Evolutionary conservation across 2,113 vertebrate species (phyloP).

Genomic region (Apaloderma vittatum): DNA sequence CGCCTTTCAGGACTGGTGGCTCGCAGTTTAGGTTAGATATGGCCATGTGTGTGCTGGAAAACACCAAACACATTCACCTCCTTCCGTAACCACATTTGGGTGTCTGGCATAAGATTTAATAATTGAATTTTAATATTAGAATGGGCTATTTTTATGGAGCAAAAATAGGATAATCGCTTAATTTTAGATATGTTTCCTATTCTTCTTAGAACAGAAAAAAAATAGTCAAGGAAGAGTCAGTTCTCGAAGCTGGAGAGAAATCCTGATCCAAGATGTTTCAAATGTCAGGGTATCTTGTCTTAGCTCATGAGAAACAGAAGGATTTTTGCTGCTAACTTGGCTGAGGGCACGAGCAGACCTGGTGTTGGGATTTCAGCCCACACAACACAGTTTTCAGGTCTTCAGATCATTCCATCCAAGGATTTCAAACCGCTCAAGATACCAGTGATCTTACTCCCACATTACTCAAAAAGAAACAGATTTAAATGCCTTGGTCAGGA

Average conservation of each 20-base stretch:
- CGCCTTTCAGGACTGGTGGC: not conserved
- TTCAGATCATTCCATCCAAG: not conserved
- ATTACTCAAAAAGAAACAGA: not conserved
- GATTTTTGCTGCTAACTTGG: not conserved
- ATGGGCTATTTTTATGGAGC: not conserved
- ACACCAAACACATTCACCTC: not conserved
- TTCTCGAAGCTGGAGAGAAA: not conserved
- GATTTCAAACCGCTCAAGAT: not conserved
- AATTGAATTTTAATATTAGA: not conserved
- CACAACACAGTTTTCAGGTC: not conserved
- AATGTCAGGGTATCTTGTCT: not conserved
- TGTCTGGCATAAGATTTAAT: not conserved
- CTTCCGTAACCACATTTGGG: not conserved
- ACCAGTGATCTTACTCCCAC: not conserved
- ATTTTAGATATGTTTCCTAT: not conserved
- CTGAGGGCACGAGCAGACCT: not conserved
- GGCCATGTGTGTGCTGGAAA: not conserved
- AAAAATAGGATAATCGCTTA: not conserved
- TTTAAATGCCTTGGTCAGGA: not conserved
- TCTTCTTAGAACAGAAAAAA: not conserved
- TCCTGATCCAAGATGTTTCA: not conserved
- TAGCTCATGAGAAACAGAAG: not conserved
- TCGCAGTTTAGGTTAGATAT: not conserved
- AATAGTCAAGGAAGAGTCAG: not conserved
- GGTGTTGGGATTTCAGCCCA: not conserved